Percentiles rank a stretch among this genome's conserved stretches.
Evolutionary conservation across 2,888 invertebrate genomes (phyloP).

Genomic region (Zygogramma bicolorata): DNA sequence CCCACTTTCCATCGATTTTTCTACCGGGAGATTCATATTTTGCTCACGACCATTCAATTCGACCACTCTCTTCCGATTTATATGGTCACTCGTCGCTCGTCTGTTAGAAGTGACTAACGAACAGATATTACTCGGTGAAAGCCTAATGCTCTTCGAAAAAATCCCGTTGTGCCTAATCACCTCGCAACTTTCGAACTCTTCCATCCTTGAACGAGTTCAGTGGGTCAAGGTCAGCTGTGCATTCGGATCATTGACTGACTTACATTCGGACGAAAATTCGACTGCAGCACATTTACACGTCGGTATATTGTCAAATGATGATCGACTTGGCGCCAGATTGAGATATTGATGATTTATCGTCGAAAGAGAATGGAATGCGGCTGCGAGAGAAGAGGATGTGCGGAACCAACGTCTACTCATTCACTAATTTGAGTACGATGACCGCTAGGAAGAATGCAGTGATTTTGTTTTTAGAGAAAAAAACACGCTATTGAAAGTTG

Average conservation of each 20-base stretch:
- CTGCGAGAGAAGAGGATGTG: background rate
- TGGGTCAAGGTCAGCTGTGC: constrained; percentile 44
- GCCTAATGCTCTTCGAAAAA: constrained; percentile 29
- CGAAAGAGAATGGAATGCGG: background rate
- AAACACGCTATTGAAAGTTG: background rate
- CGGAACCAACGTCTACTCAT: background rate
- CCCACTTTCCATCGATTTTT: no score
- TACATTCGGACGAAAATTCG: background rate
- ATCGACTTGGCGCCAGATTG: background rate
- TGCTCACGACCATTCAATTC: no score
- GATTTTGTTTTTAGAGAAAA: background rate
- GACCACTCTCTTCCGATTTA: no score
- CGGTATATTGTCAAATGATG: background rate
- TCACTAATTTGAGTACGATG: background rate
- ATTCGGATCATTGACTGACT: constrained; percentile 21
- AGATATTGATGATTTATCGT: background rate
- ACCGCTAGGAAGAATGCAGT: background rate
- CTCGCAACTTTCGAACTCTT: constrained; percentile 39
- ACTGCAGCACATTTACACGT: background rate
- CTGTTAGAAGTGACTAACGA: no score
- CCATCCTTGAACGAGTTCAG: constrained; percentile 44
- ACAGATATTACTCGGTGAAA: no score
- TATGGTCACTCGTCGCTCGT: no score
- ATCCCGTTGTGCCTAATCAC: constrained; percentile 28
- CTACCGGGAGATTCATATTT: no score